These are phyloP conservation scores for Uromys caudimaculatus DNA, from an alignment of 2,797 vertebrate genomes.

Conservation along the genomic window DNA sequence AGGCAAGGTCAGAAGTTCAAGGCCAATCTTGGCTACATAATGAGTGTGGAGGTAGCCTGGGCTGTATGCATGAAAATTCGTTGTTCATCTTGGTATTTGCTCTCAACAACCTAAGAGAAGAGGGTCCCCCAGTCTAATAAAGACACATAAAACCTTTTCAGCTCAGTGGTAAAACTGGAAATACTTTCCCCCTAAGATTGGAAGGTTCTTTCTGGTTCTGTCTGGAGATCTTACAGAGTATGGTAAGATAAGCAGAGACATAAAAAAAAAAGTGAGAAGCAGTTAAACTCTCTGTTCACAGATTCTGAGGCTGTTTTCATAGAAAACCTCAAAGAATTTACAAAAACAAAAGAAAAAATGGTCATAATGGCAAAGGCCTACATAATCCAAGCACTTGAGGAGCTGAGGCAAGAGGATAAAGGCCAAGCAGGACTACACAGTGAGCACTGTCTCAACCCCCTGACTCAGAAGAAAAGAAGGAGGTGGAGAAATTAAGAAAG, in stretches of 20 bases:
- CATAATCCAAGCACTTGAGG: neutral
- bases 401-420: neutral
- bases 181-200: neutral
- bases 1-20: neutral
- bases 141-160: neutral
- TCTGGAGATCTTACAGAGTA: neutral
- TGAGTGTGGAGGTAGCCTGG: neutral
- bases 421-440: neutral
- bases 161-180: neutral
- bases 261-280: neutral
- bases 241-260: neutral
- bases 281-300: neutral
- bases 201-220: neutral
- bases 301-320: neutral
- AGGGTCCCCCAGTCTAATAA: neutral
- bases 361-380: neutral
- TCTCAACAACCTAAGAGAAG: neutral
- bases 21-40: neutral
- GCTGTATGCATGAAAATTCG: neutral
- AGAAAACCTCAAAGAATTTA: neutral
- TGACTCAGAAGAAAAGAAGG: neutral
- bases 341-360: neutral
- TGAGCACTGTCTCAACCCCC: neutral
- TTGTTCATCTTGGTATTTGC: neutral
- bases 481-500: neutral